A percentile compares a stretch with the other conserved stretches of the same genome.
These are phyloP conservation scores for Aulostomus chinensis DNA, from an alignment of 2,797 vertebrate species.

Conservation along the genomic window DNA sequence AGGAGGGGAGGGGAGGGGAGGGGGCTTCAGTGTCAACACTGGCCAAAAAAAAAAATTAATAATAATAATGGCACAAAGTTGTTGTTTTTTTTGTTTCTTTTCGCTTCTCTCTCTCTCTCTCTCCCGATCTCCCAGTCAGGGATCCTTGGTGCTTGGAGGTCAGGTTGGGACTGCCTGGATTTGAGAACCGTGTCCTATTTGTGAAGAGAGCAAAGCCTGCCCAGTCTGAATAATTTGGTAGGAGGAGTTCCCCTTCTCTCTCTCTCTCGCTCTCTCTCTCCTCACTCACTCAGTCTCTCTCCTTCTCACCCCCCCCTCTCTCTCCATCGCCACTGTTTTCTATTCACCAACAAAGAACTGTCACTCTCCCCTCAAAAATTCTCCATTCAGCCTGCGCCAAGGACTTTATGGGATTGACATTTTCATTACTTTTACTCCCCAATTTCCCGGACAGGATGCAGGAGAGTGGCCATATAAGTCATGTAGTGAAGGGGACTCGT, in stretches of 20 bases:
- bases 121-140: conserved; percentile 76
- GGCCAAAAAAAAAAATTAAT: no score
- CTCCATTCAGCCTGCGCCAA: conserved; percentile 80
- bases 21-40: conserved; percentile 40
- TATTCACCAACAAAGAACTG: conserved; percentile 99
- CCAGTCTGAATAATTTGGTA: conserved; percentile 97
- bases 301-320: conserved; percentile 74
- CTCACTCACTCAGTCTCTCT: conserved; percentile 60
- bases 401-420: conserved; percentile 72
- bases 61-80: conserved; percentile 71
- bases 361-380: conserved; percentile 88
- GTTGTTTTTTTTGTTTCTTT: conserved; percentile 51
- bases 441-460: conserved; percentile 23
- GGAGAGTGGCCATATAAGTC: background rate
- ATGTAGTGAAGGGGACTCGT: conserved; percentile 2
- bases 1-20: conserved; percentile 32
- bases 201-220: conserved; percentile 94
- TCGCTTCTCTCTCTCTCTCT: conserved; percentile 71
- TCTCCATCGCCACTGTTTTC: conserved; percentile 87
- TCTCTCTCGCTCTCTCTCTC: conserved; percentile 72
- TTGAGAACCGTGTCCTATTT: conserved; percentile 93
- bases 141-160: conserved; percentile 90
- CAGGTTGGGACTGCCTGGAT: conserved; percentile 92
- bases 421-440: conserved; percentile 65
- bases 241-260: conserved; percentile 89